Conservation (phyloP, 2,797 vertebrate genomes). For the Myotis findleyi region DNA sequence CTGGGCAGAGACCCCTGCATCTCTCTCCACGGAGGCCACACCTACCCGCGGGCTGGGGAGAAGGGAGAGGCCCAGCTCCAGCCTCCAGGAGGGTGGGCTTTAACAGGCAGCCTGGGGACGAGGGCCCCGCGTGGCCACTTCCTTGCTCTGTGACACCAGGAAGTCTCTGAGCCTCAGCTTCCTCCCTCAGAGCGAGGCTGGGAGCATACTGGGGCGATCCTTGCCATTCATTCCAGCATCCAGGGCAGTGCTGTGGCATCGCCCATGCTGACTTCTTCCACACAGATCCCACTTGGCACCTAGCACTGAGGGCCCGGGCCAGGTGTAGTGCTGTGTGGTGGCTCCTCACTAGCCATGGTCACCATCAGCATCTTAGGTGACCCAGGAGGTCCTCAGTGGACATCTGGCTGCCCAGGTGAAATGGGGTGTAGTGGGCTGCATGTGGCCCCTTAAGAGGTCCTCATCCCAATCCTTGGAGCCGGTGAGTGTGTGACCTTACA, state of each 20-base stretch:
- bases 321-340: background rate
- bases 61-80: background rate
- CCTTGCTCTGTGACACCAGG: background rate
- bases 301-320: background rate
- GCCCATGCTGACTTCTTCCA: background rate
- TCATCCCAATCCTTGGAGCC: background rate
- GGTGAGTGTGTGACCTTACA: background rate
- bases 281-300: background rate
- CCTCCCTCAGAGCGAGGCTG: background rate
- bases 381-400: background rate
- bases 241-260: background rate
- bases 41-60: background rate
- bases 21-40: accelerated
- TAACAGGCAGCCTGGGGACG: background rate
- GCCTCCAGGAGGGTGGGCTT: background rate
- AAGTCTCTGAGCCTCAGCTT: background rate
- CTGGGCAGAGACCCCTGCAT: background rate
- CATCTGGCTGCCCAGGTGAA: background rate
- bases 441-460: background rate
- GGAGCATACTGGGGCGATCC: background rate
- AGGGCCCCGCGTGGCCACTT: no score
- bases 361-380: background rate
- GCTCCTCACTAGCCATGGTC: background rate
- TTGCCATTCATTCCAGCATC: accelerated
- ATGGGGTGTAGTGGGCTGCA: background rate